A percentile compares a stretch with the other conserved stretches of the same genome.
These are phyloP conservation scores for Andinoacara biseriatus DNA, from an alignment of 2,113 vertebrate species.

Conservation along the genomic window DNA sequence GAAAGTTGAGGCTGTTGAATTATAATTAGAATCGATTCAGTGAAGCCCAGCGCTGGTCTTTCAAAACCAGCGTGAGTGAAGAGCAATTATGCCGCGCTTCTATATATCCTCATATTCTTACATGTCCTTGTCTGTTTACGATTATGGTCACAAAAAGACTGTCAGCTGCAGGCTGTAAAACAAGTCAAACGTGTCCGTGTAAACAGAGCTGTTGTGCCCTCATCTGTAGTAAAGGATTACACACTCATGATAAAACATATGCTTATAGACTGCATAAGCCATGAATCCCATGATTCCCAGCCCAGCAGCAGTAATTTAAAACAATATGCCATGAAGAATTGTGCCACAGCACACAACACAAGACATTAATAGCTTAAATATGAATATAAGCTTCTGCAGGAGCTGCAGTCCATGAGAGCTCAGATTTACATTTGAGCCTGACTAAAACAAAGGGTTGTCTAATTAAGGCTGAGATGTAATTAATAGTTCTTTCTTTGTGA, in stretches of 20 bases:
- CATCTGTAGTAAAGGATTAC: slow-evolving; percentile 49
- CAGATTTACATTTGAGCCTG: slow-evolving; percentile 14
- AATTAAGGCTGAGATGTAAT: slow-evolving; percentile 70
- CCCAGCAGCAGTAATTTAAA: slow-evolving; percentile 42
- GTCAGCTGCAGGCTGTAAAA: slow-evolving; percentile 54
- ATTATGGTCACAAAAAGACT: slow-evolving; percentile 27
- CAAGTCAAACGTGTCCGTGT: slow-evolving; percentile 43
- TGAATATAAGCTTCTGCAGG: slow-evolving; percentile 21
- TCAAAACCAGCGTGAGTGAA: slow-evolving; percentile 17
- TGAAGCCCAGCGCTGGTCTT: slow-evolving; percentile 11
- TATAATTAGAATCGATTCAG: slow-evolving; percentile 24
- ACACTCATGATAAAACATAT: slow-evolving; percentile 50
- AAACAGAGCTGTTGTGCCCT: slow-evolving; percentile 16
- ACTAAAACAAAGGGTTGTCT: slow-evolving; percentile 43
- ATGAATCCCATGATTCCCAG: slow-evolving; percentile 13
- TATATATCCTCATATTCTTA: slow-evolving; percentile 36
- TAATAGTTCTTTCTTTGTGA: slow-evolving; percentile 54
- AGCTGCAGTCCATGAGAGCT: slow-evolving; percentile 6
- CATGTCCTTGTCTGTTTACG: slow-evolving; percentile 24
- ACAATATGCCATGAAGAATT: slow-evolving; percentile 35
- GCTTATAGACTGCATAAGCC: slow-evolving; percentile 33
- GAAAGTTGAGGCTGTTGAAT: slow-evolving; percentile 15
- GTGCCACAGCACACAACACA: slow-evolving; percentile 13
- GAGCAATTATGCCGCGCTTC: slow-evolving; percentile 8
- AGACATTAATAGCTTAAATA: slow-evolving; percentile 37